A percentile compares a stretch with the other conserved stretches of the same genome.
Conservation (phyloP, 2,888 invertebrate species). For the Ceramica pisi region DNA sequence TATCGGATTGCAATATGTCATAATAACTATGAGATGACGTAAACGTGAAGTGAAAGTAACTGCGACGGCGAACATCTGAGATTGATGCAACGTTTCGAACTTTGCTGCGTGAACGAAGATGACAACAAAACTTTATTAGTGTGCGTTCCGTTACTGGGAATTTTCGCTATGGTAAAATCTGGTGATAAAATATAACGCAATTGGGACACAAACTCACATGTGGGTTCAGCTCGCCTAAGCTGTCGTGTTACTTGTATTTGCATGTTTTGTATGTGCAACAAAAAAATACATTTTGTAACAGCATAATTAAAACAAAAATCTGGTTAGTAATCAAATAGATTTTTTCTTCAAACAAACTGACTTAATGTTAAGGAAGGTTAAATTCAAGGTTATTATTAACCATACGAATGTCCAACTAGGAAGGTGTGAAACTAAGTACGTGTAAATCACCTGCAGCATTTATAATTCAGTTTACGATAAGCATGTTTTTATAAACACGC, state of each 20-base stretch:
- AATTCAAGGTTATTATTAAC: not conserved
- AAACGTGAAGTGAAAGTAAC: slow-evolving; percentile 69
- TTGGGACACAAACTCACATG: not conserved
- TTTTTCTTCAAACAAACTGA: too few relatives aligned
- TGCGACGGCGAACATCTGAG: slow-evolving; percentile 49
- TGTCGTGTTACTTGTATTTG: too few relatives aligned
- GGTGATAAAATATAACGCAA: not conserved
- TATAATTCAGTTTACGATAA: not conserved
- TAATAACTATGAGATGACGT: slow-evolving; percentile 62
- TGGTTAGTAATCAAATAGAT: too few relatives aligned
- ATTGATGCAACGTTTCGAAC: slow-evolving; percentile 61
- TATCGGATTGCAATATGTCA: slow-evolving; percentile 38
- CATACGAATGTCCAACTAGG: not conserved
- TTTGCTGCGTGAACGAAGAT: slow-evolving; percentile 16
- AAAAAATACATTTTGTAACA: too few relatives aligned
- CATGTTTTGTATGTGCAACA: too few relatives aligned
- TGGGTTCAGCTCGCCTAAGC: too few relatives aligned
- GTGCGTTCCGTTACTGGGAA: not conserved
- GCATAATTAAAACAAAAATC: too few relatives aligned
- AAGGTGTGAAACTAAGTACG: not conserved
- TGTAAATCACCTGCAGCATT: too few relatives aligned
- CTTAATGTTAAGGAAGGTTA: not conserved
- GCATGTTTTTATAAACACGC: not conserved
- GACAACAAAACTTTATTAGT: slow-evolving; percentile 4
- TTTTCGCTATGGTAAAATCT: not conserved